These are phyloP conservation scores for Thalpophila matura DNA, from an alignment of 2,888 invertebrate genomes.

Conservation along the genomic window DNA sequence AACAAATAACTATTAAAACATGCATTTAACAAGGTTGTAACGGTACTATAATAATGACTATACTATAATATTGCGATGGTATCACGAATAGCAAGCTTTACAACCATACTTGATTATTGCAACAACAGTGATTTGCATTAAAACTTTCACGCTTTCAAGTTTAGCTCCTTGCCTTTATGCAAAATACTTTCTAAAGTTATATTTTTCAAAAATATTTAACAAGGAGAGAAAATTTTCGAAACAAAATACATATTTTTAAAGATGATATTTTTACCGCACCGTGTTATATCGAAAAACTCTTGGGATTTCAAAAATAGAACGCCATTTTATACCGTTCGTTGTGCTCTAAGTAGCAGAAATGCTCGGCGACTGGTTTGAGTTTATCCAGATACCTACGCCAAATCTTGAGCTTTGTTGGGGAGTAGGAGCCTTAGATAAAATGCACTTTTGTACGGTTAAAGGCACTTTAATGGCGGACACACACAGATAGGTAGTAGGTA, in stretches of 20 bases:
- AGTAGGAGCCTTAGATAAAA: no score
- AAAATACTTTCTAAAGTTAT: slow-evolving; percentile 5
- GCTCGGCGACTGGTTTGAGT: slow-evolving; percentile 23
- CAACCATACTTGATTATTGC: no score
- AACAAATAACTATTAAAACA: no score
- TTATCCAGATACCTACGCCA: slow-evolving; percentile 25
- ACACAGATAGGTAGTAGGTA: no score
- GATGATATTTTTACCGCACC: slow-evolving; percentile 27
- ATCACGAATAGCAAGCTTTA: no score
- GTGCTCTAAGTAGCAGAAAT: slow-evolving; percentile 25
- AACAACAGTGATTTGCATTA: background rate
- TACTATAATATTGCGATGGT: no score
- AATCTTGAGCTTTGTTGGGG: slow-evolving; percentile 15
- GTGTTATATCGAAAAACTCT: slow-evolving; percentile 32
- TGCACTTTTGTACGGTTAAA: no score
- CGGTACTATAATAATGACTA: no score
- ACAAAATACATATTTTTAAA: slow-evolving; percentile 36
- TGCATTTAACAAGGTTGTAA: no score
- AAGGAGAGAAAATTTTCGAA: slow-evolving; percentile 6
- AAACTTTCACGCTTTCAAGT: slow-evolving; percentile 7
- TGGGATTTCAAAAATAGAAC: slow-evolving; percentile 38
- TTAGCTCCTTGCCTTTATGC: background rate
- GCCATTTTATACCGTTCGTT: slow-evolving; percentile 35
- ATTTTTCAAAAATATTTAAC: background rate
- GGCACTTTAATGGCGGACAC: no score